Base-by-base conservation (phyloP, 2,888 invertebrate species). In the Eupithecia pulchellata region DNA sequence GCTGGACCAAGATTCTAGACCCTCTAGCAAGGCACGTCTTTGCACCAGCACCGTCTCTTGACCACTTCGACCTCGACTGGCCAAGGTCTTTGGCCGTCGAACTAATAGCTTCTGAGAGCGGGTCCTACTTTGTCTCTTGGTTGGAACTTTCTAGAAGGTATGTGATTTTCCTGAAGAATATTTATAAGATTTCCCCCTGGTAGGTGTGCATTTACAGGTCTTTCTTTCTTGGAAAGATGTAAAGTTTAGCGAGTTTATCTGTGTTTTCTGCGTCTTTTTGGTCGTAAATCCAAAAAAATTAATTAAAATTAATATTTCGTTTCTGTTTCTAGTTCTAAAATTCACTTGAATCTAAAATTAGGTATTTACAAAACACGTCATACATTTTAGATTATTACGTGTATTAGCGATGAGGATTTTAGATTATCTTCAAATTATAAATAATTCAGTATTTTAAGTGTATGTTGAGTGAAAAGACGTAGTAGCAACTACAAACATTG, bases 61-160 rank as follows among this genome's bases (percentile, higher is more conserved):
- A 96, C 81, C 91, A 94, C 30, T 95, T 96, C 57, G 95, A 95
- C 69, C 92, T 95, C 47, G 96, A 96, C 82, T 94, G 96, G 81
- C 94, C 96, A 0, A 95, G 97, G 73, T 96, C 96, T 34, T 94
- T 98, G 39, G 96, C 97, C 67, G 96, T 98, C 0, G 98, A 98
- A 84, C 97, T 98, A 80, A 93, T 97, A 75, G 96, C 97, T 52
- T 95, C 95, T 68, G 97, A 98, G 81, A 95, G 95, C 66, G 97
- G 96, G 29, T 95, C 96, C 11, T 98, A 97, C 86, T 95, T 95
- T 62, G 95, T 98, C 62, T 96, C 97, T 73, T 98, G 98, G 98
- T 94, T 98, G 87, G 98, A 98, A 90, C 95, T 98, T 82, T 95
- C 97, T 74, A 96, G 93, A 89, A 90, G 94, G 94, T 94, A 79